Conservation (phyloP, 2,113 vertebrate species). For the Clinocottus analis region DNA sequence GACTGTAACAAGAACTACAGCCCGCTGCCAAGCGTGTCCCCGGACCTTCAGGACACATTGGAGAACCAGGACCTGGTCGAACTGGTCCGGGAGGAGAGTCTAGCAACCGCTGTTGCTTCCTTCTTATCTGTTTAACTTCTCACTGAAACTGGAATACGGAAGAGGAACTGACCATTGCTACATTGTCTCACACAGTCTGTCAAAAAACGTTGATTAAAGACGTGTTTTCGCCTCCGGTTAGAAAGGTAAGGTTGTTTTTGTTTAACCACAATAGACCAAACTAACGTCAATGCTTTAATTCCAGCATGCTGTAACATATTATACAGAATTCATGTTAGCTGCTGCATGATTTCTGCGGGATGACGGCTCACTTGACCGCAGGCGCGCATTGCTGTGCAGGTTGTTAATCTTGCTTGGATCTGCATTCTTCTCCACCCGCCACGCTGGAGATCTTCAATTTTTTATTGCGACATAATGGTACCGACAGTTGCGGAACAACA, state of each 20-base stretch:
- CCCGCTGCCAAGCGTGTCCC: conserved; percentile 33
- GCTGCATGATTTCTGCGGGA: background rate
- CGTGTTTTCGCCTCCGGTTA: background rate
- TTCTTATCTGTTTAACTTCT: background rate
- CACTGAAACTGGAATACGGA: background rate
- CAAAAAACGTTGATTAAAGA: conserved; percentile 10
- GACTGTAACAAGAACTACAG: background rate
- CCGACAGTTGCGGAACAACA: background rate
- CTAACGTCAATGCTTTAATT: background rate
- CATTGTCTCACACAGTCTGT: background rate
- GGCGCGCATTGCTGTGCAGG: conserved; percentile 4
- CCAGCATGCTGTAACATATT: background rate
- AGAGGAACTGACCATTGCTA: conserved; percentile 7
- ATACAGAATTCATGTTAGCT: background rate
- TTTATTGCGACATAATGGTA: background rate
- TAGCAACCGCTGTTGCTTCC: background rate
- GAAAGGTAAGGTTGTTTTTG: conserved; percentile 25
- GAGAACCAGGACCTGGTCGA: conserved; percentile 37
- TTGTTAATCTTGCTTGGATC: background rate
- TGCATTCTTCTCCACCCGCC: background rate
- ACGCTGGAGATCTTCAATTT: background rate
- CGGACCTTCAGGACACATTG: conserved; percentile 53
- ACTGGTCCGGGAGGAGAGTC: conserved; percentile 1
- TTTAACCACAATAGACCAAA: background rate
- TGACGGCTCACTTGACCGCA: background rate